Evolutionary conservation across 1,140 invertebrate species (phyloP).

Genomic region (Berghia stephanieae): DNA sequence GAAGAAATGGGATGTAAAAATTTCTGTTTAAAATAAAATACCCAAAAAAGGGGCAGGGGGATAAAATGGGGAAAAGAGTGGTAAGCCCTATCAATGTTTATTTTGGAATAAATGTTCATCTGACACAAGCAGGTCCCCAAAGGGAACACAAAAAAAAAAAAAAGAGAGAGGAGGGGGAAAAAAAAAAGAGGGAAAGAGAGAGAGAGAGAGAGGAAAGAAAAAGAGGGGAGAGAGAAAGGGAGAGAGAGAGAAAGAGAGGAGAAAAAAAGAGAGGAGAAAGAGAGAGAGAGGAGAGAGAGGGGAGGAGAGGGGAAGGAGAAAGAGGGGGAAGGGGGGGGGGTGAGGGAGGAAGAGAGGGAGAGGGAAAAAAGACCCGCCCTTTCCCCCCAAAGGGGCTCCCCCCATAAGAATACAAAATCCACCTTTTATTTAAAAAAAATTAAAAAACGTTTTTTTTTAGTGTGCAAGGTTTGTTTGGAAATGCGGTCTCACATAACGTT

Average conservation of each 20-base stretch:
- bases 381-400: too few relatives aligned
- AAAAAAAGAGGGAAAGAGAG: constrained; percentile 29
- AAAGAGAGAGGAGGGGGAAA: constrained; percentile 22
- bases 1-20: too few relatives aligned
- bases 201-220: constrained; percentile 23
- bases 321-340: constrained; percentile 8
- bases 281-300: neutral
- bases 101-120: too few relatives aligned
- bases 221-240: constrained; percentile 25
- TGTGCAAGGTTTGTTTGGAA: neutral
- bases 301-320: constrained; percentile 10
- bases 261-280: neutral
- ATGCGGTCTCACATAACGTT: neutral
- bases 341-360: constrained; percentile 11
- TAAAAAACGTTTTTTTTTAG: neutral
- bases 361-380: neutral
- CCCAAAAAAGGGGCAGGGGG: too few relatives aligned
- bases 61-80: too few relatives aligned
- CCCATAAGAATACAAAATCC: too few relatives aligned
- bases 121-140: too few relatives aligned
- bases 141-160: too few relatives aligned
- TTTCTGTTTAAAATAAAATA: too few relatives aligned
- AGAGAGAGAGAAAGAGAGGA: constrained; percentile 3
- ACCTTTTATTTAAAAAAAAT: neutral
- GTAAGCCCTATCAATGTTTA: too few relatives aligned